Evolutionary conservation across 1,140 invertebrate genomes (phyloP), one percentile per base, ranked within the genome.

Genomic region (Mylabris phalerata): DNA sequence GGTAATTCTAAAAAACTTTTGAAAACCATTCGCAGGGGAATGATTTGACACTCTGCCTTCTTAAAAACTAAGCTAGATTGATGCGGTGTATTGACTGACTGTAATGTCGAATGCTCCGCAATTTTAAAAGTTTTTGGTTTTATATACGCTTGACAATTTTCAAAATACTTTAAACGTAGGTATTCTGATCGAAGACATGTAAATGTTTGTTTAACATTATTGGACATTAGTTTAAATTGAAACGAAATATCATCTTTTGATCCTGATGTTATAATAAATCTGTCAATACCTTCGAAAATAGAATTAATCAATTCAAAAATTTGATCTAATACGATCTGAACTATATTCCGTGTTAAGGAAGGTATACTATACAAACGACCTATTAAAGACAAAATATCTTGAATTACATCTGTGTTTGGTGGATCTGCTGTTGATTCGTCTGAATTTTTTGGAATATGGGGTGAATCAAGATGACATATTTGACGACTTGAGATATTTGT

Each of bases 21-120:
- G 7, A 48, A 48, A 48, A 19, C n/a, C 26, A 26, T 24, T 24
- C 11, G 47, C 24, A 48, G n/a, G 1, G n/a, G 6, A 7, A 48
- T 48, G n/a, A 24, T 48, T 48, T 48, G 47, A 48, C 3, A 3
- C 27, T 48, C 47, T 26, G 47, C 47, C n/a, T 48, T 48, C 27
- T 48, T 48, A 24, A 48, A 48, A 26, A 26, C n/a, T n/a, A 48
- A 24, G 6, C 10, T 48, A 4, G 47, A 4, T 26, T 19, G 19
- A 19, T 19, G 19, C 19, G 19, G 19, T 19, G 19, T 1, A 19
- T 19, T 19, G 19, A 19, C 19, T 19, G 19, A 19, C 19, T 19
- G 19, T 19, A 19, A 19, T 19, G 19, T 19, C 1, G 19, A 19
- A 2, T 19, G 19, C 19, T 19, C 19, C 19, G 19, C 19, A 19